Evolutionary conservation across 2,113 vertebrate genomes (phyloP), one percentile per base, ranked within the genome.

Genomic region (Formicarius rufipectus): DNA sequence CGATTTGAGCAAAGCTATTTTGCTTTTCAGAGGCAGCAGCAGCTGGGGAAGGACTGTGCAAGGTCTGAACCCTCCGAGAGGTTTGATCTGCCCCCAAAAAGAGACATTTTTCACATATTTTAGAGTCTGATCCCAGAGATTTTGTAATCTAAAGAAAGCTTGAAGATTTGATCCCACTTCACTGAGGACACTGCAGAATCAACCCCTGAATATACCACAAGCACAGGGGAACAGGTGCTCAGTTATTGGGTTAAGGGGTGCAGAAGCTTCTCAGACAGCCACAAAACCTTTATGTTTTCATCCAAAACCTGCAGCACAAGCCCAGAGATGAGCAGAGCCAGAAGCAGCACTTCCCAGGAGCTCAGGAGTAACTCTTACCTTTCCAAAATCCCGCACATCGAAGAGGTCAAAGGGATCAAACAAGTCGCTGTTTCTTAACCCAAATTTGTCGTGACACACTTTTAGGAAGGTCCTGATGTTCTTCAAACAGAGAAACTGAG

Each of bases 341-440:
- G 24, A 19, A 33, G 4, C 77, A 12, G 7, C 13, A 0, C 69
- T 8, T 37, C 37, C 49, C 79, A 45, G 55, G 16, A 50, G 58
- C 67, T 44, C 59, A 6, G 67, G 2, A 37, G 20, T 3, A 4
- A 21, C 45, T 88, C 99, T 99, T 97, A 99, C 99, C 99, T 99
- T 99, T 50, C 99, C 99, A 1, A 99, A 99, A 95, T 99, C 99
- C 66, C 99, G 98, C n/a, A 99, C 99, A 0, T 99, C 99, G 0
- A 99, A 99, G 75, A 99, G 99, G 97, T 99, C 99, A 4, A 99
- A 99, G 22, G 99, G 99, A 94, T 99, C 99, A 6, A 99, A 99
- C 12, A 99, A 98, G 84, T 99, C 99, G 0, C 99, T 99, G 98
- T 98, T 99, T 50, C 99, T 97, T 33, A 99, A 96, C 30, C 98